Conservation (phyloP, 2,888 invertebrate species). For the Callinectes sapidus region DNA sequence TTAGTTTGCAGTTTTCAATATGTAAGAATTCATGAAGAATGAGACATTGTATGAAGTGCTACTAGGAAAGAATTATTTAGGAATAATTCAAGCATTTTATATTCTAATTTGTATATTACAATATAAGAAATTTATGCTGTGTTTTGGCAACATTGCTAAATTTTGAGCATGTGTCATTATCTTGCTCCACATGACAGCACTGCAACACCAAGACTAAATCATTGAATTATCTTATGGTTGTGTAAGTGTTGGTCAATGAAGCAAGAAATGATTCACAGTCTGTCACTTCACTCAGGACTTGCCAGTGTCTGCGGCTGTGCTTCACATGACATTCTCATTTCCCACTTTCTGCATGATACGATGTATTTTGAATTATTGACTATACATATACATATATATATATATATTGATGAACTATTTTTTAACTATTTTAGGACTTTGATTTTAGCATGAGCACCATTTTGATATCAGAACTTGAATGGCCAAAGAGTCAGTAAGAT, state of each 20-base stretch:
- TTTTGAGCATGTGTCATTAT: neutral
- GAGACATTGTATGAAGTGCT: neutral
- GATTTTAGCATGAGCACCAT: neutral
- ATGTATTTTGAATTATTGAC: neutral
- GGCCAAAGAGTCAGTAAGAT: neutral
- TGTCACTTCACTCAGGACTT: neutral
- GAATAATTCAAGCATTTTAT: neutral
- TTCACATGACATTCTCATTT: neutral
- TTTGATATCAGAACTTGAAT: constrained; percentile 7
- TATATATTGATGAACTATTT: neutral
- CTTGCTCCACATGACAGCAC: neutral
- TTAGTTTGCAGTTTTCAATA: neutral
- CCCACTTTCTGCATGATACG: neutral
- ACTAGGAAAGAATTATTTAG: neutral
- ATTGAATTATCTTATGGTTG: neutral
- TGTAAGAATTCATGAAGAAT: no score
- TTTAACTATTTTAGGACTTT: neutral
- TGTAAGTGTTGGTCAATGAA: neutral
- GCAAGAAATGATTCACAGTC: neutral
- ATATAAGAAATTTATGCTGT: neutral
- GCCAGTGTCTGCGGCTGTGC: neutral
- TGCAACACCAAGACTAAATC: neutral
- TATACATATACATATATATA: neutral
- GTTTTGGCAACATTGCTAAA: neutral
- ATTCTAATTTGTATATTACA: neutral